phyloP scores from a whole-genome alignment of 2,113 vertebrate species.

The Sebastes fasciatus region DNA sequence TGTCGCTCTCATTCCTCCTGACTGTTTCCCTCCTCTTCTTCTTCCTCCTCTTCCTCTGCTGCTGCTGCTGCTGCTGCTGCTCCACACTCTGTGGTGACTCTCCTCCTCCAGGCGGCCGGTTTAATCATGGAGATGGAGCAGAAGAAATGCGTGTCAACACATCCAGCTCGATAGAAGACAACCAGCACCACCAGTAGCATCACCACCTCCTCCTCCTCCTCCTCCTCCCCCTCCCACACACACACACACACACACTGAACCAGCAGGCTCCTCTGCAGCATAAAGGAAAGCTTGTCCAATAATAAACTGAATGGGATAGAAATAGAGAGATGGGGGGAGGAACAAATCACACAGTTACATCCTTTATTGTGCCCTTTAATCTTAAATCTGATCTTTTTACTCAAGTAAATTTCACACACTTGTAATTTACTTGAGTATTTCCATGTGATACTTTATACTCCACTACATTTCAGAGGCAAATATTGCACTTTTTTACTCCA shows the following conservation, averaged over 20 bases:
- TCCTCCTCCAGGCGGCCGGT: slow-evolving; percentile 39
- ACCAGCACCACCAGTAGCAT: slow-evolving; percentile 15
- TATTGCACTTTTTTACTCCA: no score
- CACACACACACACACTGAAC: slow-evolving; percentile 1
- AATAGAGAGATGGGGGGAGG: neutral
- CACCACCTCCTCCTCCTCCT: slow-evolving; percentile 1
- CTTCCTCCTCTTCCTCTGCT: neutral
- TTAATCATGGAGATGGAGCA: slow-evolving; percentile 69
- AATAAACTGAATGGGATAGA: slow-evolving; percentile 32
- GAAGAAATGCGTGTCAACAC: slow-evolving; percentile 55
- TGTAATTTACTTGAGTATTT: neutral
- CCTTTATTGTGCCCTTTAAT: neutral
- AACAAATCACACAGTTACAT: neutral
- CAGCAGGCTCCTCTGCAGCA: slow-evolving; percentile 18
- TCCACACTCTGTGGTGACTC: slow-evolving; percentile 17
- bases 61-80: slow-evolving; percentile 23
- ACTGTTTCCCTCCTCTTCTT: neutral
- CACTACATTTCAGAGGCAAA: no score
- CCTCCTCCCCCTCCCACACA: neutral
- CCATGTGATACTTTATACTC: neutral
- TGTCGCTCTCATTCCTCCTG: slow-evolving; percentile 56
- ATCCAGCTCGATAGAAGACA: slow-evolving; percentile 22
- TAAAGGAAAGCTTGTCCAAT: slow-evolving; percentile 30
- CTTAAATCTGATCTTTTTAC: slow-evolving; percentile 10
- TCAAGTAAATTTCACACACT: neutral